A percentile compares a stretch with the other conserved stretches of the same genome.
Conservation (phyloP, 2,888 invertebrate species). For the Euproctis similis region DNA sequence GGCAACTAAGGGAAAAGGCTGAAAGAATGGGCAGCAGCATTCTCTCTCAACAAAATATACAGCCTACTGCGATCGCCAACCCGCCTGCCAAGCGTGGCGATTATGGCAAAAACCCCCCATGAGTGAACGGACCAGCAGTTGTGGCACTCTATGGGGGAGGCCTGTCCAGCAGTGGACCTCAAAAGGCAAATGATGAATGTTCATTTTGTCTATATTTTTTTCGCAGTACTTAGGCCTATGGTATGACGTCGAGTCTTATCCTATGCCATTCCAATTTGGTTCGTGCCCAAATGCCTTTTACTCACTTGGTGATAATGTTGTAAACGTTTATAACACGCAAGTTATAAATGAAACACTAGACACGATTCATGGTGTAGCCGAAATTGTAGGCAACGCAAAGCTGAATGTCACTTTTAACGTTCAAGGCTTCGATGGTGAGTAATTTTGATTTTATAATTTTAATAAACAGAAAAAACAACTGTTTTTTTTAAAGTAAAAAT, state of each 20-base stretch:
- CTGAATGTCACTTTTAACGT: constrained; percentile 78
- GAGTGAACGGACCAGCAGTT: too few relatives aligned
- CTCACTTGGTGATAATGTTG: constrained; percentile 19
- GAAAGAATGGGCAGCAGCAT: too few relatives aligned
- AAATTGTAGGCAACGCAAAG: constrained; percentile 60
- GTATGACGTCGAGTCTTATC: constrained; percentile 44
- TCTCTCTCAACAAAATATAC: too few relatives aligned
- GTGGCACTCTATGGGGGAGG: too few relatives aligned
- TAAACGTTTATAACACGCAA: constrained; percentile 37
- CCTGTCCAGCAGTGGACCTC: too few relatives aligned
- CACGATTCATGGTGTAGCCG: constrained; percentile 39
- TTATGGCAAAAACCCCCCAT: too few relatives aligned
- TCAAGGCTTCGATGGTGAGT: constrained; percentile 38
- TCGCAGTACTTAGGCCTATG: constrained; percentile 44
- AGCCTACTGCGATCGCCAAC: too few relatives aligned
- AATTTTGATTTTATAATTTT: neutral
- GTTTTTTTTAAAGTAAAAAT: neutral
- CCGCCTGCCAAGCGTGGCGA: too few relatives aligned
- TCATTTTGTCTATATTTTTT: neutral
- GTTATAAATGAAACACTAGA: constrained; percentile 37
- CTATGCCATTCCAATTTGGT: constrained; percentile 39
- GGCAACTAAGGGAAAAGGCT: too few relatives aligned
- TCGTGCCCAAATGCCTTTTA: constrained; percentile 44
- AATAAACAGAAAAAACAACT: too few relatives aligned
- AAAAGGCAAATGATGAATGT: too few relatives aligned